Base-by-base conservation (phyloP, 2,888 invertebrate species). In the Macrophya annulata region DNA sequence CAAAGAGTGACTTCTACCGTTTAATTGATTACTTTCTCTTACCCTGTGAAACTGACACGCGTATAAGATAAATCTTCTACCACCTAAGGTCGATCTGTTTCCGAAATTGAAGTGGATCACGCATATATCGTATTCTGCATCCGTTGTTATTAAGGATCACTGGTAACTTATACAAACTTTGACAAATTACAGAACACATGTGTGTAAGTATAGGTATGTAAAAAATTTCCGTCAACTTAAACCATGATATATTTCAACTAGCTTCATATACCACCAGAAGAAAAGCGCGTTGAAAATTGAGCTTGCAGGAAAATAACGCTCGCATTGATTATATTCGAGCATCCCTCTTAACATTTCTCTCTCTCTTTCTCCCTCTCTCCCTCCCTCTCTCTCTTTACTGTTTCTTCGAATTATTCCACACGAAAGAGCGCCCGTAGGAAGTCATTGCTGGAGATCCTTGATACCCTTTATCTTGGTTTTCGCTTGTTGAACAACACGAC, bases 391-490 rank as follows among this genome's bases (percentile, higher is more conserved):
- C 51, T 17, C 31, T 21, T 31, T n/a, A 21, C 48, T 51, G 25
- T 37, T 55, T 77, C 43, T 77, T 37, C 48, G 43, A 77, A 51
- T 51, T 48, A 51, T 77, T 51, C 51, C 51, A 77, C 17, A 55
- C n/a, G 40, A 10, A 10, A 81, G n/a, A 40, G 79, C 31, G 62
- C 62, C 45, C 8, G 45, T 74, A 45, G 43, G 25, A 25, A 81
- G 59, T 62, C 59, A 62, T 59, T 81, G 79, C 62, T 62, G 12
- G 21, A 59, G 79, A 62, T 81, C 79, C 37, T 40, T 43, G 62
- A 81, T 81, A 81, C 62, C 79, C 62, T 81, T 40, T 62, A 62
- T 81, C 79, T 81, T 51, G 62, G 79, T 59, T 81, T 81, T 81
- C 43, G 40, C 43, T 59, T 62, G 59, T 81, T 43, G 62, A 81